Base-by-base conservation (phyloP, 1,140 invertebrate genomes). In the Drosophila teissieri region DNA sequence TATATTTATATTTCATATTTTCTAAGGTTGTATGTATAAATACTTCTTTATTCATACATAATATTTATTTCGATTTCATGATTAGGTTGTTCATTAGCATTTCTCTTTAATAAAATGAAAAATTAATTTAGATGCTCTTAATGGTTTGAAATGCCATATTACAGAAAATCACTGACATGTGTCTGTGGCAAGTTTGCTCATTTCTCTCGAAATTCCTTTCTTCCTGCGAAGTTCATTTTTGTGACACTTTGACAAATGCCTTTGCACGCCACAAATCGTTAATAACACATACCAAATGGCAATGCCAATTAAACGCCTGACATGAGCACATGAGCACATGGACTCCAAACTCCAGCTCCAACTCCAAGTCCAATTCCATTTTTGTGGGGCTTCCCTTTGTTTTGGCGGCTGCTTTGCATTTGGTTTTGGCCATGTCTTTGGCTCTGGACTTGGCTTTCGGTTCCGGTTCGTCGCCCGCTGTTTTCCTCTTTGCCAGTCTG, bases 201-300 rank as follows among this genome's bases (percentile, higher is more conserved):
- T 17, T 3, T 12, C 34, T 19, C 34, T 62, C 31, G 39, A 31
- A 48, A 34, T 36, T 24, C 56, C 34, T 34, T 36, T 37, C 55
- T 39, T 36, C 36, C 63, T 22, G 27, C n/a, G n/a, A 31, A 73
- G 82, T 85, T 85, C 57, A 78, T 86, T 85, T 85, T 77, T 70
- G 53, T 85, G 81, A 85, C 81, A 85, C 82, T 61, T 85, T 85
- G 82, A 85, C 82, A 85, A 85, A 85, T 85, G 82, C 74, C 61
- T 74, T 72, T 69, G 68, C 82, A 86, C 78, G 69, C 82, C 82
- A 81, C 82, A 85, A 85, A 86, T 85, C 82, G 82, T 85, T 85
- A 86, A 81, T 81, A 74, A 82, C 73, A 86, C 78, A 82, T 69
- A 67, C 61, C 61, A 55, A 85, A 77, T 78, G 57, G 64, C 64